Conservation (phyloP, 1,140 invertebrate species). For the Neotoxoptera formosana region DNA sequence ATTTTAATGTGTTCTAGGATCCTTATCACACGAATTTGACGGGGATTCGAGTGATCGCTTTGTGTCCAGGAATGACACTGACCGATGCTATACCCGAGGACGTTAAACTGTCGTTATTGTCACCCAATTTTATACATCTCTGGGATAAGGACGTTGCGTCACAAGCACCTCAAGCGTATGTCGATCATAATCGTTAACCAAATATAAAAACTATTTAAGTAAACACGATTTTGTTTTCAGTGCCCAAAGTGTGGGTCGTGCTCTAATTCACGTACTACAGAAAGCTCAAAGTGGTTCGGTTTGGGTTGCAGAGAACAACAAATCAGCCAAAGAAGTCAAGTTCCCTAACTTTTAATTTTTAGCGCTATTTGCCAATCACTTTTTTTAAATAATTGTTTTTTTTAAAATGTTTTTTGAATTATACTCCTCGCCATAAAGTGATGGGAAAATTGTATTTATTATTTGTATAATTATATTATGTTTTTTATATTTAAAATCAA, state of each 20-base stretch:
- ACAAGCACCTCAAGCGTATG: slow-evolving; percentile 68
- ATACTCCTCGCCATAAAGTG: not conserved
- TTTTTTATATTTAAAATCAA: not conserved
- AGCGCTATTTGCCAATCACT: not conserved
- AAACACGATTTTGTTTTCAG: slow-evolving; percentile 65
- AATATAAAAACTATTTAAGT: not conserved
- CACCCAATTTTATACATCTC: slow-evolving; percentile 65
- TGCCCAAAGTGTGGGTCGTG: slow-evolving; percentile 72
- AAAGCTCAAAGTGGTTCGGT: slow-evolving; percentile 74
- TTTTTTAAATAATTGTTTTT: not conserved
- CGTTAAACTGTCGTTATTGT: slow-evolving; percentile 62
- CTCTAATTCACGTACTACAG: slow-evolving; percentile 71
- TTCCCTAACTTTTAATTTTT: slow-evolving; percentile 61
- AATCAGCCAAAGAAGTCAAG: slow-evolving; percentile 70
- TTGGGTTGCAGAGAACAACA: slow-evolving; percentile 75
- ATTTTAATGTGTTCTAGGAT: slow-evolving; percentile 62
- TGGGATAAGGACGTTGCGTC: slow-evolving; percentile 71
- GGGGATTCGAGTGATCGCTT: slow-evolving; percentile 67
- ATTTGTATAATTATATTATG: not conserved
- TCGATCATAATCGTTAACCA: not conserved
- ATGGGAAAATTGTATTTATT: not conserved
- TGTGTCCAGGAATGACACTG: slow-evolving; percentile 68
- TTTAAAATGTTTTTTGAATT: slow-evolving; percentile 12
- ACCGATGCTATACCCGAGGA: slow-evolving; percentile 66
- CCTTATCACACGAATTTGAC: slow-evolving; percentile 66